Percentiles rank a stretch among this genome's conserved stretches.
phyloP scores from a whole-genome alignment of 2,113 vertebrate species.

The Calidris pygmaea region DNA sequence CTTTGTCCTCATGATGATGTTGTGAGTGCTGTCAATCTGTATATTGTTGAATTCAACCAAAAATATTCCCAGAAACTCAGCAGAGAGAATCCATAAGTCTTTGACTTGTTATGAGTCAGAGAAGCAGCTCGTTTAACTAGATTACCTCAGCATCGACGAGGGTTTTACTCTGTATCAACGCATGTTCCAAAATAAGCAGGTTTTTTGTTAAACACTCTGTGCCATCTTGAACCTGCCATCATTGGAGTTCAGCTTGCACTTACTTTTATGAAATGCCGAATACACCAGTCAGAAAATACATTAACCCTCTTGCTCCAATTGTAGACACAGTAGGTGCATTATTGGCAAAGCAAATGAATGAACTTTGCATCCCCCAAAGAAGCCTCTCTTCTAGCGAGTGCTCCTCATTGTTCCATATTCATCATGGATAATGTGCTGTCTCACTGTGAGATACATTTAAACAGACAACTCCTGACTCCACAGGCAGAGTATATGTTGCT shows the following conservation, averaged over 20 bases:
- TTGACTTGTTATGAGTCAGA: neutral
- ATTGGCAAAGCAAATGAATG: neutral
- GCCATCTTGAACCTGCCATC: neutral
- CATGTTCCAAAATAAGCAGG: neutral
- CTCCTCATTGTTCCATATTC: neutral
- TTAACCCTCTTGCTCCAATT: neutral
- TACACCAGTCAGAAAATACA: neutral
- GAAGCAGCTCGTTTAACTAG: neutral
- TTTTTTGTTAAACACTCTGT: neutral
- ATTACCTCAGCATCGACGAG: neutral
- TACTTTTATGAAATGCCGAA: neutral
- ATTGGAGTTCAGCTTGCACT: neutral
- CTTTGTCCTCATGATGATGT: neutral
- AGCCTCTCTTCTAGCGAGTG: neutral
- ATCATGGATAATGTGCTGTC: neutral
- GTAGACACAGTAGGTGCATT: neutral
- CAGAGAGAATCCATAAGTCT: neutral
- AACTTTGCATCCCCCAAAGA: neutral
- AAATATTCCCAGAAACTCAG: neutral
- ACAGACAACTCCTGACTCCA: neutral
- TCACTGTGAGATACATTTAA: neutral
- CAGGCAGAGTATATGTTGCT: neutral
- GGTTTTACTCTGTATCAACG: neutral
- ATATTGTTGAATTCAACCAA: neutral
- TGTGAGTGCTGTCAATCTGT: neutral